phyloP scores from a whole-genome alignment of 2,797 vertebrate species.

The Psittacula derbiana region DNA sequence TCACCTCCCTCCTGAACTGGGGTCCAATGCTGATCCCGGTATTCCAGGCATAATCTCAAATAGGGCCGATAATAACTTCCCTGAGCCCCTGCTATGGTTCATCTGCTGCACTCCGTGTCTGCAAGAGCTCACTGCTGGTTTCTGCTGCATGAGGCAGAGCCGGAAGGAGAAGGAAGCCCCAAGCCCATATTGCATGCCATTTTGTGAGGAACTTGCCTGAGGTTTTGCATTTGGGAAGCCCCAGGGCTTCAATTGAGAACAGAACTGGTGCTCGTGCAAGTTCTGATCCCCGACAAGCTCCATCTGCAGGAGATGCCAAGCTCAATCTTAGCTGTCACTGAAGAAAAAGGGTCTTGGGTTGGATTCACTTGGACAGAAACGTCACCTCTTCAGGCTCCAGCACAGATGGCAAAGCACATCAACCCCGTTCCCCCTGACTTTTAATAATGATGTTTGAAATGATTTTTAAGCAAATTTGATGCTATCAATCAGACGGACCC shows the following conservation, averaged over 20 bases:
- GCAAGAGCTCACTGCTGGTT: not conserved
- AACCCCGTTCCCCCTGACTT: not conserved
- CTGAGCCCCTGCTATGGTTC: not conserved
- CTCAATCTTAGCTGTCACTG: not conserved
- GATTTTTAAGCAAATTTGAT: not conserved
- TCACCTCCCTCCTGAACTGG: not conserved
- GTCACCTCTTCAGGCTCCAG: not conserved
- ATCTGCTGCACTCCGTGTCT: not conserved
- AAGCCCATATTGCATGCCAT: not conserved
- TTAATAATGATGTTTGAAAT: not conserved
- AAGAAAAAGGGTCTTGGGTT: not conserved
- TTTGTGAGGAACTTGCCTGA: conserved; percentile 30
- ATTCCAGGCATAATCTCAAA: not conserved
- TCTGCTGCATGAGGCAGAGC: not conserved
- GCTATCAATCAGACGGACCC: not conserved
- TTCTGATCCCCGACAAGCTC: not conserved
- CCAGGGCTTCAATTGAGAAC: not conserved
- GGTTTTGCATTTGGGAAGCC: conserved; percentile 45
- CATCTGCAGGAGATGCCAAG: not conserved
- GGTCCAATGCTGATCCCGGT: not conserved
- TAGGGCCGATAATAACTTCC: not conserved
- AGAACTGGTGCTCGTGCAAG: not conserved
- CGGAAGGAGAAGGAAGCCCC: not conserved
- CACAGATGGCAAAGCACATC: not conserved
- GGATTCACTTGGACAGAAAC: not conserved